Evolutionary conservation across 2,888 invertebrate genomes (phyloP).

Genomic region (Cryptosula pallasiana): DNA sequence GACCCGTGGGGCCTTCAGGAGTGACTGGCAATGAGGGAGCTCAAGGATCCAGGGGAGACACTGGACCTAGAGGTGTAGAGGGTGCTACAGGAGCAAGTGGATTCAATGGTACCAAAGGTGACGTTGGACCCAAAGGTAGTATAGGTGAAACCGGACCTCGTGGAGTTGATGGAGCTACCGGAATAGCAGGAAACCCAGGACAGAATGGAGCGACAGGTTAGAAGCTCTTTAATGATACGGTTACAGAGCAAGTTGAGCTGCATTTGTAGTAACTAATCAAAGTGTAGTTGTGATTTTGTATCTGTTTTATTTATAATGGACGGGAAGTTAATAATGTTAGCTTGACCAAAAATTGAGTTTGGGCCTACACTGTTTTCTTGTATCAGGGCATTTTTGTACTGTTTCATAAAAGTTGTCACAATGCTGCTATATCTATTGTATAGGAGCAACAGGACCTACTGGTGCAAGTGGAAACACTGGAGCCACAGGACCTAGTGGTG

Average conservation of each 20-base stretch:
- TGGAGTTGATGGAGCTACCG: constrained; percentile 25
- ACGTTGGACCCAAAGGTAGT: constrained; percentile 35
- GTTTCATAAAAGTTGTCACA: too few species aligned
- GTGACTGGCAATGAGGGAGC: constrained; percentile 29
- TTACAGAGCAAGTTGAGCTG: too few species aligned
- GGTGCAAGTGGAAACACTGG: constrained; percentile 27
- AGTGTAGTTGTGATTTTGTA: too few species aligned
- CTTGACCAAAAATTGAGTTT: too few species aligned
- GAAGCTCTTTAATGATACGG: too few species aligned
- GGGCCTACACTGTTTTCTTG: too few species aligned
- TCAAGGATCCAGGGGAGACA: constrained; percentile 31
- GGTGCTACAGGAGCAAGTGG: constrained; percentile 35
- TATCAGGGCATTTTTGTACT: too few species aligned
- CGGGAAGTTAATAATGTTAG: too few species aligned
- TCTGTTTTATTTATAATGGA: too few species aligned
- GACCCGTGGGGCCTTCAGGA: constrained; percentile 27
- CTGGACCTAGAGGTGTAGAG: constrained; percentile 34
- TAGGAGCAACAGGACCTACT: constrained; percentile 24
- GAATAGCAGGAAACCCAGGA: constrained; percentile 23
- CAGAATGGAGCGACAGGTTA: background rate
- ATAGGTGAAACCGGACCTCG: constrained; percentile 33
- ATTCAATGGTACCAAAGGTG: constrained; percentile 33
- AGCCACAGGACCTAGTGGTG: constrained; percentile 24
- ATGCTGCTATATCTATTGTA: background rate
- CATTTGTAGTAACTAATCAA: too few species aligned